A percentile compares a stretch with the other conserved stretches of the same genome.
Conservation (phyloP, 2,888 invertebrate genomes). For the Odontomyia ornata region DNA sequence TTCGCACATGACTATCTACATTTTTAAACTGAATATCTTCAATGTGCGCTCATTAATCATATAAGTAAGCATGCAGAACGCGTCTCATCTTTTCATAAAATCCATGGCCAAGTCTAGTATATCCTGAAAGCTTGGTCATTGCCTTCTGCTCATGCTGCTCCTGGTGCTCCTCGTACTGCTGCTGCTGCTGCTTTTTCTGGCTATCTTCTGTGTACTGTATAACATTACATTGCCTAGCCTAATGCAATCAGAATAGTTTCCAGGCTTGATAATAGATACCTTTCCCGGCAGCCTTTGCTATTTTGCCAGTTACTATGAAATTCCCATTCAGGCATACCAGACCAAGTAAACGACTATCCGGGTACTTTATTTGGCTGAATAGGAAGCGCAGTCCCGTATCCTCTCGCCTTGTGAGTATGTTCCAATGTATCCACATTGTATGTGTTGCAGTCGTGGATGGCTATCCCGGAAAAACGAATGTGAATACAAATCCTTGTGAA, state of each 20-base stretch:
- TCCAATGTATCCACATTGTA: not conserved
- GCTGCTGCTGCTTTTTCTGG: too few relatives aligned
- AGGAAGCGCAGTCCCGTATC: conserved; percentile 16
- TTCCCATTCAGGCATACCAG: conserved; percentile 10
- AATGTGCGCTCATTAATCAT: not conserved
- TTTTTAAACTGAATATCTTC: not conserved
- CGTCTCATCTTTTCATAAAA: not conserved
- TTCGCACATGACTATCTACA: not conserved
- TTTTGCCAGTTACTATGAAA: not conserved
- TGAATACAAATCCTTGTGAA: conserved; percentile 5
- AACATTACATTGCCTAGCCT: not conserved
- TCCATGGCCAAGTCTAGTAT: not conserved
- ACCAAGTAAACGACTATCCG: conserved; percentile 2
- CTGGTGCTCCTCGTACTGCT: too few relatives aligned
- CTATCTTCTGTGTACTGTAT: too few relatives aligned
- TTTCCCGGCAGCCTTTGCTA: not conserved
- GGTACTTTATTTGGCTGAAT: conserved; percentile 12
- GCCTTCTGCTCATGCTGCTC: too few relatives aligned
- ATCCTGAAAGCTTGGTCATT: not conserved
- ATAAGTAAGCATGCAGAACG: not conserved
- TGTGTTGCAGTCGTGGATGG: not conserved
- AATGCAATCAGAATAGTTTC: conserved; percentile 16
- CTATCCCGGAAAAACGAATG: conserved; percentile 5
- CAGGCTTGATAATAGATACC: not conserved
- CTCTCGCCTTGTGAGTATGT: too few relatives aligned